A percentile compares a stretch with the other conserved stretches of the same genome.
Conservation (phyloP, 1,140 invertebrate genomes). For the Pectinophora gossypiella region DNA sequence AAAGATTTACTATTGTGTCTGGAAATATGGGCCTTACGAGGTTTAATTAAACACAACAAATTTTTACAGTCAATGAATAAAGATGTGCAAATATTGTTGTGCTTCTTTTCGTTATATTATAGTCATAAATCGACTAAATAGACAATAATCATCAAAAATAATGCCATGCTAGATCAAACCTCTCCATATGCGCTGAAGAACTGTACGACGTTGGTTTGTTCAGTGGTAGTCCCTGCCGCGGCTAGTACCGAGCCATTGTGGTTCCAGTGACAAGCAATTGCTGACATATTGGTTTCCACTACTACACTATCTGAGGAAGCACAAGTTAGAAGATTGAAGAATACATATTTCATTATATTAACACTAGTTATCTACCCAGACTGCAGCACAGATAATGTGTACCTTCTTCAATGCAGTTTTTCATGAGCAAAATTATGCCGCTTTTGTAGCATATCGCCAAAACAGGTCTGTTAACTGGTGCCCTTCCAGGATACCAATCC, state of each 20-base stretch:
- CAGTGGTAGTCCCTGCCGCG: slow-evolving; percentile 83
- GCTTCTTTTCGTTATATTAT: too few species aligned
- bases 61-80: too few species aligned
- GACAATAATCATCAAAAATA: too few species aligned
- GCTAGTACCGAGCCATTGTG: slow-evolving; percentile 92
- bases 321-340: too few species aligned
- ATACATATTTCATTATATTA: too few species aligned
- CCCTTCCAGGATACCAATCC: slow-evolving; percentile 90
- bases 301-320: slow-evolving; percentile 81
- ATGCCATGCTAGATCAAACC: slow-evolving; percentile 75
- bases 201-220: slow-evolving; percentile 89
- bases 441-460: slow-evolving; percentile 92
- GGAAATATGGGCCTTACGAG: too few species aligned
- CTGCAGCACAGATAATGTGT: too few species aligned
- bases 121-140: too few species aligned
- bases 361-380: too few species aligned
- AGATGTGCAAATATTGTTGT: too few species aligned
- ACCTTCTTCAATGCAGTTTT: slow-evolving; percentile 92
- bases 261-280: slow-evolving; percentile 92
- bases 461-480: slow-evolving; percentile 84
- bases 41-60: too few species aligned
- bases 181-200: slow-evolving; percentile 94
- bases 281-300: slow-evolving; percentile 87
- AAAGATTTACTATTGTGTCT: too few species aligned
- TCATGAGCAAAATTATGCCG: slow-evolving; percentile 92